Percentiles rank a stretch among this genome's conserved stretches.
These are phyloP conservation scores for Mus spicilegus DNA, from an alignment of 2,113 vertebrate species.

Conservation along the genomic window DNA sequence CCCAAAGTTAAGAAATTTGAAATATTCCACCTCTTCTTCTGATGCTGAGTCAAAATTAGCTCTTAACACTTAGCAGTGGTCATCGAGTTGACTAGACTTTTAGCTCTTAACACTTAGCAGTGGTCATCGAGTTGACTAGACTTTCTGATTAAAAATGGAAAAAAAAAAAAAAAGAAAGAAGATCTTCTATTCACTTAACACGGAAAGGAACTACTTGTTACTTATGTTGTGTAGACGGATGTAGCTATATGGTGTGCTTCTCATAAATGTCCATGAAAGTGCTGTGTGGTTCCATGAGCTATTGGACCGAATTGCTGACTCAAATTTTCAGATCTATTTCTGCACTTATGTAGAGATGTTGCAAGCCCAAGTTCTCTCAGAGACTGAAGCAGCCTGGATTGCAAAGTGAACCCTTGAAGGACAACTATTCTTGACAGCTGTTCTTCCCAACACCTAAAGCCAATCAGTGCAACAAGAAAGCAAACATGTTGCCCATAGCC, in stretches of 20 bases:
- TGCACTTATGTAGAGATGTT: background rate
- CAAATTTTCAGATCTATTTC: background rate
- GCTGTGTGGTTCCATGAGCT: background rate
- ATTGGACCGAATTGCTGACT: background rate
- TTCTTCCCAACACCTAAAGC: background rate
- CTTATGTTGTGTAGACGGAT: background rate
- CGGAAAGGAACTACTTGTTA: background rate
- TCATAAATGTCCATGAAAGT: background rate
- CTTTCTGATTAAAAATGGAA: background rate
- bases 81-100: background rate
- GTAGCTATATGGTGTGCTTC: background rate
- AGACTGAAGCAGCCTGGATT: conserved; percentile 7
- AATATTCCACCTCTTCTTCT: background rate
- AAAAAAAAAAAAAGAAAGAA: too few species aligned
- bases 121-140: background rate
- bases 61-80: background rate
- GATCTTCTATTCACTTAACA: background rate
- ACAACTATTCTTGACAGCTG: conserved; percentile 64
- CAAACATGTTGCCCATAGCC: background rate
- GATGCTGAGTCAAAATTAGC: background rate
- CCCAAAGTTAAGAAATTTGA: background rate
- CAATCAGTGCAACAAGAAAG: background rate
- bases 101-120: background rate
- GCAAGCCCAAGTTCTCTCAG: background rate
- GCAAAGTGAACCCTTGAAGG: conserved; percentile 1